Base-by-base conservation (phyloP, 2,888 invertebrate species). In the Malthinus flaveolus region DNA sequence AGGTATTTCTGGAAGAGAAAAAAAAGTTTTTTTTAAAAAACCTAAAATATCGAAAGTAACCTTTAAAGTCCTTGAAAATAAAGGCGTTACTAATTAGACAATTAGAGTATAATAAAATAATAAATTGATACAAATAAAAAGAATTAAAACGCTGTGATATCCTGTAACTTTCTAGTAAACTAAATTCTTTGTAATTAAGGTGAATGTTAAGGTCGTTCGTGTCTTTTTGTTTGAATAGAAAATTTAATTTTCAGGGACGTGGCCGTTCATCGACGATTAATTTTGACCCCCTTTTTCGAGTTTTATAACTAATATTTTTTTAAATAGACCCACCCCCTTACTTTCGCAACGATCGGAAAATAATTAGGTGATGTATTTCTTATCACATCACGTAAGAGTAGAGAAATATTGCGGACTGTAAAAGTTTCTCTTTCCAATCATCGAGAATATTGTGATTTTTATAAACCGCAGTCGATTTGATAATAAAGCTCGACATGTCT, bases 131-230 rank as follows among this genome's bases (percentile, higher is more conserved):
- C 12, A 39, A 12, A 42, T 42, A 42, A 42, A 42, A 42, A 42
- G 39, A 42, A 42, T 42, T 42, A 13, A 42, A 15, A 42, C 15
- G 39, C 15, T 42, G 39, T 23, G 35, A 23, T 42, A 42, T 42
- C 39, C 39, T 42, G 39, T 42, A 42, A 42, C 39, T 42, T 42
- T 42, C 39, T 42, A 42, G 39, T 42, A 8, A 23, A 42, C 39
- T 42, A 13, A 23, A 23, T 23, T 23, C 23, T 23, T 23, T 23
- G 23, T 23, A 23, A 42, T 42, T 42, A 42, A 42, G 39, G 39
- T 42, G 39, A 42, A 42, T 42, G 39, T 42, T 42, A 42, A 42
- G 39, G 39, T 42, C 39, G 39, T 42, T 42, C 23, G 39, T 15
- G 13, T 15, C 23, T 42, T 42, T 42, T 42, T 42, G 39, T 42